phyloP scores from a whole-genome alignment of 30 jellyfish, hydroid and myxozoan species.

The Morbakka virulenta region DNA sequence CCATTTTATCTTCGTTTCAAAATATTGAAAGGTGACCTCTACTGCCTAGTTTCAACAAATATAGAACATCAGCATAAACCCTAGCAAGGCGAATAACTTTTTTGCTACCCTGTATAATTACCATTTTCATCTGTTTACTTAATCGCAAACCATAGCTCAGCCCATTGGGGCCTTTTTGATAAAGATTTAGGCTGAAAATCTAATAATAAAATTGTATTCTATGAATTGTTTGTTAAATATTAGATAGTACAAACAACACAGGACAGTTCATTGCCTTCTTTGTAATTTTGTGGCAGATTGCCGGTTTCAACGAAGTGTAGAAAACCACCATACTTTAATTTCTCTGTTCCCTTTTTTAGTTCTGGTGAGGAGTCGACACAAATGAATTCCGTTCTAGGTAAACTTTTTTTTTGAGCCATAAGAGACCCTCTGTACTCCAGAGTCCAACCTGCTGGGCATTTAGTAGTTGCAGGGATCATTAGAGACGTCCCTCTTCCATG shows the following conservation, averaged over 20 bases:
- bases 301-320: conserved; percentile 85
- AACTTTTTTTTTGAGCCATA: conserved; percentile 73
- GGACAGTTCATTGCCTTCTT: conserved; percentile 54
- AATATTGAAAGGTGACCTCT: too few species aligned
- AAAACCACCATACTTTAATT: conserved; percentile 39
- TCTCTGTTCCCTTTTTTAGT: conserved; percentile 2
- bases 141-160: too few species aligned
- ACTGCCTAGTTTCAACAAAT: too few species aligned
- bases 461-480: conserved; percentile 85
- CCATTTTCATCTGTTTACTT: too few species aligned
- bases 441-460: conserved; percentile 87
- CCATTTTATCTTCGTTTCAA: too few species aligned
- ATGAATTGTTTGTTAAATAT: too few species aligned
- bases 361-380: conserved; percentile 88
- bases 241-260: conserved; percentile 81
- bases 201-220: too few species aligned
- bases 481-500: conserved; percentile 50
- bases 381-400: conserved; percentile 79
- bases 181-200: too few species aligned
- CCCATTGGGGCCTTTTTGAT: too few species aligned
- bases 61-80: too few species aligned
- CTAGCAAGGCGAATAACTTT: too few species aligned
- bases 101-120: too few species aligned
- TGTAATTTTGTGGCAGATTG: conserved; percentile 42
- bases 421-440: conserved; percentile 82